These are phyloP conservation scores for Colletes gigas DNA, from an alignment of 1,140 invertebrate genomes.

Conservation along the genomic window DNA sequence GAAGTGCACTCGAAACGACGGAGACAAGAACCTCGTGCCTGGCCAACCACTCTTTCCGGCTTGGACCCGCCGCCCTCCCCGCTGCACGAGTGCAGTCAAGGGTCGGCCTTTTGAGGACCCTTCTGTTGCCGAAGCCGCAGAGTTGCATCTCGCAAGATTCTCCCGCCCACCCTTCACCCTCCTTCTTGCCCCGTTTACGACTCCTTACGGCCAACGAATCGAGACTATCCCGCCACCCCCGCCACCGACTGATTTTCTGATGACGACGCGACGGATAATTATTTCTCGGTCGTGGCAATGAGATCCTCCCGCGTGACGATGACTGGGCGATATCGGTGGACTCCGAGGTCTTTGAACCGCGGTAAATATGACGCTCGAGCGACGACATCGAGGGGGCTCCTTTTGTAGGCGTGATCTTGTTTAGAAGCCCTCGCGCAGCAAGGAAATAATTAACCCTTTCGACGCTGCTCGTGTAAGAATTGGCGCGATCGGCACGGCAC, in stretches of 20 bases:
- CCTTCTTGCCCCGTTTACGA: conserved; percentile 16
- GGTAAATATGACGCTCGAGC: not conserved
- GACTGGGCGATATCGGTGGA: not conserved
- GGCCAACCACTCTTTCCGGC: conserved; percentile 59
- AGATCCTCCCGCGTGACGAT: not conserved
- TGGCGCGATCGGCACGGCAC: no score
- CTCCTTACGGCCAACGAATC: conserved; percentile 14
- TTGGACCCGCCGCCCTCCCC: conserved; percentile 54
- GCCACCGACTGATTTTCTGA: conserved; percentile 69
- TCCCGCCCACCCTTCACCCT: not conserved
- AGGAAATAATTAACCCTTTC: no score
- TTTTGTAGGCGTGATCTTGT: no score
- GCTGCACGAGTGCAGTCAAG: conserved; percentile 64
- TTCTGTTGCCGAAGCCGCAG: conserved; percentile 70
- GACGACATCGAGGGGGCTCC: no score
- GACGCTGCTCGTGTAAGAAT: no score
- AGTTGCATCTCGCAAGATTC: conserved; percentile 70
- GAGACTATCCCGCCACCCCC: not conserved
- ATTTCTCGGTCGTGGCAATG: conserved; percentile 46
- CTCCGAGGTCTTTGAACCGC: not conserved
- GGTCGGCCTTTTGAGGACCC: conserved; percentile 70
- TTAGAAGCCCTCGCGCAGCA: no score
- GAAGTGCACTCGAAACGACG: conserved; percentile 71
- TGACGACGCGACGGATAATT: conserved; percentile 69
- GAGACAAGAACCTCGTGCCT: conserved; percentile 71